Base-by-base conservation (phyloP, 2,797 vertebrate species). In the Serranus cabrilla region DNA sequence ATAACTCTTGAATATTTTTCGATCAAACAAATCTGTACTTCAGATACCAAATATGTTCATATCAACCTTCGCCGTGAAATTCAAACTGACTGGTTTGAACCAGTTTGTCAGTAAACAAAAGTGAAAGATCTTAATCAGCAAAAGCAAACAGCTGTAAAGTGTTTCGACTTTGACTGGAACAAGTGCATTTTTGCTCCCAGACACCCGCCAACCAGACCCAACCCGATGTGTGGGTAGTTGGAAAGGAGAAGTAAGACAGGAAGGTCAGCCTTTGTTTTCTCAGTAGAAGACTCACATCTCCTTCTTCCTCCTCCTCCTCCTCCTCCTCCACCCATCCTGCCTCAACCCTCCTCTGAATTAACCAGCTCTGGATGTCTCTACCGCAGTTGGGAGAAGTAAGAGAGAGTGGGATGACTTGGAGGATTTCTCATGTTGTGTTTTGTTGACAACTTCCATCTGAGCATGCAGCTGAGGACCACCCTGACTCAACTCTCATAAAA, bases 401-500 rank as follows among this genome's bases (percentile, higher is more conserved):
- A 51, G 64, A 17, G 23, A 79, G 67, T 47, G 56, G 45, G 72
- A 64, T 74, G 21, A 67, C 23, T 57, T 65, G 58, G 76, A 74
- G 81, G 79, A 50, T 89, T 86, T 76, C 58, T 63, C 58, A 66
- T 56, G 69, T 86, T 82, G 76, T 67, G 78, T 64, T 88, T 80
- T 88, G 88, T 89, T 86, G 82, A 91, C 76, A 82, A 88, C 83
- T 89, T 70, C 83, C 77, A 72, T 82, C 74, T 63, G 49, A 56
- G 57, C 61, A 47, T 17, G 64, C 65, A 52, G 71, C 10, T 9
- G 49, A 46, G 62, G 92, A 94, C 93, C 92, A 94, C 93, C 93
- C 92, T 82, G 74, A 71, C 66, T 78, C 56, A 39, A 50, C 37
- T 56, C 79, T 67, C 71, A 50, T 82, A 74, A 87, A 88, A 80